Percentiles rank a stretch among this genome's conserved stretches.
phyloP scores from a whole-genome alignment of 2,888 invertebrate species.

The Heliconius aoede region DNA sequence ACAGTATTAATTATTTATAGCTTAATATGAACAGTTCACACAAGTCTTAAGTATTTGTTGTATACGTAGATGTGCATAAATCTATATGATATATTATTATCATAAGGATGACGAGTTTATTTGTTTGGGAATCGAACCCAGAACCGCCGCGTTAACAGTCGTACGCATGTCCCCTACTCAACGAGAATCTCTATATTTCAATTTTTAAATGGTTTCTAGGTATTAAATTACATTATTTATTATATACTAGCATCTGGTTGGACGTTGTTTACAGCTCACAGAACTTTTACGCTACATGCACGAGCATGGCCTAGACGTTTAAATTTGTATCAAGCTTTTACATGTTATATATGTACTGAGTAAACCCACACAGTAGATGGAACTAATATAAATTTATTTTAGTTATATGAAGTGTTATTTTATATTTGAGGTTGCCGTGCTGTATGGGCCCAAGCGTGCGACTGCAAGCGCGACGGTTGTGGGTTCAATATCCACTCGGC shows the following conservation, averaged over 20 bases:
- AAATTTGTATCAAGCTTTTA: constrained; percentile 9
- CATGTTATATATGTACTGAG: constrained; percentile 4
- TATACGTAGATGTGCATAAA: not conserved
- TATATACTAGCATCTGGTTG: not conserved
- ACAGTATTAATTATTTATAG: not conserved
- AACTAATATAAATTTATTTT: not conserved
- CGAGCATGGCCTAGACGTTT: constrained; percentile 12
- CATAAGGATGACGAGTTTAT: not conserved
- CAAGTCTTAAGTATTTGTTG: not conserved
- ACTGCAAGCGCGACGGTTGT: too few species aligned
- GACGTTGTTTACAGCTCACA: constrained; percentile 13
- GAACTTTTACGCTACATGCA: not conserved
- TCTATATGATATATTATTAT: not conserved
- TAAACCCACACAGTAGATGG: not conserved
- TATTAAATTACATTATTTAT: constrained; percentile 20
- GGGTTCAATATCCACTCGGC: too few species aligned
- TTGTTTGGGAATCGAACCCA: too few species aligned
- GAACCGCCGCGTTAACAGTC: too few species aligned
- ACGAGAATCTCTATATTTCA: not conserved
- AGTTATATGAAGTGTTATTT: not conserved
- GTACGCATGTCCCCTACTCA: too few species aligned
- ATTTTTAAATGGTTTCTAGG: not conserved
- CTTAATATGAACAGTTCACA: not conserved
- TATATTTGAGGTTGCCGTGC: too few species aligned
- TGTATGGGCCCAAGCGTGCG: not conserved